These are phyloP conservation scores for Ips nitidus DNA, from an alignment of 1,140 invertebrate species.

Conservation along the genomic window DNA sequence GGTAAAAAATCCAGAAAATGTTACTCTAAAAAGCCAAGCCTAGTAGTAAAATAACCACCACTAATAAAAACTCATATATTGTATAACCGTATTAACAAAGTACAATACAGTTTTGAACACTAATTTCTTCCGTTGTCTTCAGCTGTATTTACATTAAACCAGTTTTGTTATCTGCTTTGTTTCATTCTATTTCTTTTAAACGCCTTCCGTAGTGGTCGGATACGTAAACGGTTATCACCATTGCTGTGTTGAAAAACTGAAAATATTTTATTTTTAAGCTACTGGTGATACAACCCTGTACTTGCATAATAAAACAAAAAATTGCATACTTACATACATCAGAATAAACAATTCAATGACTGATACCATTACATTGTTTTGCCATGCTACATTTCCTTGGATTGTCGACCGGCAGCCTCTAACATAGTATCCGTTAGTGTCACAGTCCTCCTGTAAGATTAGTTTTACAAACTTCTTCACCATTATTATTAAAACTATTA, in stretches of 20 bases:
- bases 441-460: conserved; percentile 9
- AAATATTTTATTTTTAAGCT: neutral
- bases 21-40: too few species aligned
- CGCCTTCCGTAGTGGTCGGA: conserved; percentile 9
- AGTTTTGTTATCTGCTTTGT: conserved; percentile 4
- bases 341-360: conserved; percentile 14
- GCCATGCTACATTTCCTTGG: conserved; percentile 24
- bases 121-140: neutral
- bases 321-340: conserved; percentile 21
- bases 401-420: conserved; percentile 18
- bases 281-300: neutral
- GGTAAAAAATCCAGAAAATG: too few species aligned
- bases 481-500: neutral
- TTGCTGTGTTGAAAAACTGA: conserved; percentile 18
- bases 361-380: conserved; percentile 13
- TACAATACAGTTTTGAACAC: neutral
- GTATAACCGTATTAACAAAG: too few species aligned
- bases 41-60: too few species aligned
- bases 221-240: conserved; percentile 8
- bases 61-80: too few species aligned
- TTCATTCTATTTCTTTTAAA: neutral
- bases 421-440: neutral
- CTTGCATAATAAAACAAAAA: neutral
- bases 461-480: too few species aligned
- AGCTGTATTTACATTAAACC: neutral